Evolutionary conservation across 2,888 invertebrate species (phyloP), one percentile per base, ranked within the genome.

Genomic region (Caenorhabditis wallacei): DNA sequence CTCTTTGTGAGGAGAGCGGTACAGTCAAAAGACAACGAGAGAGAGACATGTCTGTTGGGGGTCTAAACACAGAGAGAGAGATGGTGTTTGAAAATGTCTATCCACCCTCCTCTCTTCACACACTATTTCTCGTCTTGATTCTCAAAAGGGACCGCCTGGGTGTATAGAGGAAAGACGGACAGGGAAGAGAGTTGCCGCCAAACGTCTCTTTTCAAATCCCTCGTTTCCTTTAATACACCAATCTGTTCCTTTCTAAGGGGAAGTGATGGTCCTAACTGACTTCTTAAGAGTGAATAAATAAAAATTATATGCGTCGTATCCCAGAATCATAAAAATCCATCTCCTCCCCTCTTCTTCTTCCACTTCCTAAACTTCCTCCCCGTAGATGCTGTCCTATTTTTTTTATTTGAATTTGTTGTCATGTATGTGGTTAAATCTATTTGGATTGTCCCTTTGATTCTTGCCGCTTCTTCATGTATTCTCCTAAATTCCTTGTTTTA

Each of bases 181-280:
- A 30, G 30, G 8, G 30, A 30, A 8, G 30, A 3, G 30, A 66
- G 59, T 61, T 56, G 66, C 76, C 76, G 76, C 76, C 76, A 70
- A 71, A 76, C 76, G 76, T 76, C 76, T 59, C 76, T 76, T 76
- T 76, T 76, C 76, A 76, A 76, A 76, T 76, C 76, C 76, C n/a
- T 24, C 40, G n/a, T 16, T 26, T 26, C 7, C 22, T 18, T 37
- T 57, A 57, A 53, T 53, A 57, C 46, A 48, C 57, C 59, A 59
- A 59, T 59, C 51, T 30, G 51, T 51, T 54, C 30, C 10, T 16
- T 48, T 40, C 70, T 48, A 11, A 16, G 40, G 16, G 13, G 30
- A 8, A 59, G 35, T 16, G 13, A 35, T 13, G 16, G 57, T 20
- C 53, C 53, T 57, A 40, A 40, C 71, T 59, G 22, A 48, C 16